Conservation (phyloP, 2,888 invertebrate genomes). For the Calameuta pallipes region DNA sequence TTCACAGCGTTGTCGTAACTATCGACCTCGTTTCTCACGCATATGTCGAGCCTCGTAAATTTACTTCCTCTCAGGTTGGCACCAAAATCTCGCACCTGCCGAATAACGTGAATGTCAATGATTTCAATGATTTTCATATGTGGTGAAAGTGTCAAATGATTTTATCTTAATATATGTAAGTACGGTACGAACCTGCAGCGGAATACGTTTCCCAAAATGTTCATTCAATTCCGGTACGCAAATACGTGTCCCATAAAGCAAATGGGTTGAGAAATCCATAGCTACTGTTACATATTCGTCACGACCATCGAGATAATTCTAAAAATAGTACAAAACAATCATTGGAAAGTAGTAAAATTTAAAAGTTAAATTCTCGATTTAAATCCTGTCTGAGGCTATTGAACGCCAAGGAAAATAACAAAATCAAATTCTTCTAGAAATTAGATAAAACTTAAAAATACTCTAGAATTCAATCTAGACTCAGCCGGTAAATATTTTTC, state of each 20-base stretch:
- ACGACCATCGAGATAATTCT: conserved; percentile 69
- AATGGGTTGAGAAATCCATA: conserved; percentile 61
- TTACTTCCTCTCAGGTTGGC: conserved; percentile 60
- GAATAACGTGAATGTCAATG: neutral
- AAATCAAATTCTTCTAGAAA: neutral
- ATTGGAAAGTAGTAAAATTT: too few species aligned
- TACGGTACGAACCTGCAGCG: conserved; percentile 55
- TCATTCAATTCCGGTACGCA: conserved; percentile 69
- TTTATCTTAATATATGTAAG: too few species aligned
- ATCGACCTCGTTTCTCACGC: conserved; percentile 68
- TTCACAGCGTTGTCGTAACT: conserved; percentile 69
- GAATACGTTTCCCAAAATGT: conserved; percentile 66
- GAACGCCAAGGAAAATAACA: too few species aligned
- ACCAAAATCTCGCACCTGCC: conserved; percentile 65
- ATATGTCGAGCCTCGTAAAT: conserved; percentile 67
- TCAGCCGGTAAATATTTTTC: neutral
- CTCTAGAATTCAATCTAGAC: neutral
- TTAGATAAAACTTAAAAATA: neutral
- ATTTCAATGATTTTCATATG: too few species aligned
- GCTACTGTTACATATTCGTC: conserved; percentile 67
- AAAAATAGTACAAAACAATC: conserved; percentile 22
- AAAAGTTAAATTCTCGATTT: too few species aligned
- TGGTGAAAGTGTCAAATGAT: too few species aligned
- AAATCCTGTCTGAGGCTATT: too few species aligned
- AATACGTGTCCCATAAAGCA: conserved; percentile 66